Conservation (phyloP, 1,140 invertebrate genomes). For the Galleria mellonella region DNA sequence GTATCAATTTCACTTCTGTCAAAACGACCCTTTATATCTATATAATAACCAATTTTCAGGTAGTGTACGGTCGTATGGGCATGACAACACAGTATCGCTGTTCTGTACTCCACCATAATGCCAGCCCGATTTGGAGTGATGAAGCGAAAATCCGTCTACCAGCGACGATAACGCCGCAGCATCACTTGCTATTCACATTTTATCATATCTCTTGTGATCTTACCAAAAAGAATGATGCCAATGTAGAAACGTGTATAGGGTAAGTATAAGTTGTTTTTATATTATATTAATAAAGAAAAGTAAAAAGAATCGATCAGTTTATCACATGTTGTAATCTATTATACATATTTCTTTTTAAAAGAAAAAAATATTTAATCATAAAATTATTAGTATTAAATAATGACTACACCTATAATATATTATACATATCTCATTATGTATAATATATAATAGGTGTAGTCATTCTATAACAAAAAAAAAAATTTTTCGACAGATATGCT, state of each 20-base stretch:
- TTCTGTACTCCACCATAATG: constrained; percentile 87
- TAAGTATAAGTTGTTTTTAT: constrained; percentile 20
- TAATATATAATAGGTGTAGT: no score
- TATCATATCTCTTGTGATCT: constrained; percentile 92
- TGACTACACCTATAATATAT: no score
- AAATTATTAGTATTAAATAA: no score
- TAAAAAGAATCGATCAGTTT: no score
- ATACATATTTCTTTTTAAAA: no score
- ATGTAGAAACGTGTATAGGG: constrained; percentile 91
- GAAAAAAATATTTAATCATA: no score
- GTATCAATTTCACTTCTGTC: no score
- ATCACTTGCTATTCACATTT: constrained; percentile 93
- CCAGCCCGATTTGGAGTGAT: constrained; percentile 88
- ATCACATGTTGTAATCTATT: no score
- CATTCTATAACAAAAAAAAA: no score
- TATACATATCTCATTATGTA: no score
- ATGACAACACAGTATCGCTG: constrained; percentile 77
- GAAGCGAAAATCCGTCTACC: constrained; percentile 93
- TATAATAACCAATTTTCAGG: constrained; percentile 20
- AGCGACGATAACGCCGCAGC: constrained; percentile 82
- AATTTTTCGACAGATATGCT: constrained; percentile 77
- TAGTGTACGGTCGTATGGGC: constrained; percentile 56
- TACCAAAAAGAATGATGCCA: constrained; percentile 85
- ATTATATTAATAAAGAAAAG: not conserved
- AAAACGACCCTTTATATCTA: not conserved